Base-by-base conservation (phyloP, 2,797 vertebrate genomes). In the Sebastes iracundus region DNA sequence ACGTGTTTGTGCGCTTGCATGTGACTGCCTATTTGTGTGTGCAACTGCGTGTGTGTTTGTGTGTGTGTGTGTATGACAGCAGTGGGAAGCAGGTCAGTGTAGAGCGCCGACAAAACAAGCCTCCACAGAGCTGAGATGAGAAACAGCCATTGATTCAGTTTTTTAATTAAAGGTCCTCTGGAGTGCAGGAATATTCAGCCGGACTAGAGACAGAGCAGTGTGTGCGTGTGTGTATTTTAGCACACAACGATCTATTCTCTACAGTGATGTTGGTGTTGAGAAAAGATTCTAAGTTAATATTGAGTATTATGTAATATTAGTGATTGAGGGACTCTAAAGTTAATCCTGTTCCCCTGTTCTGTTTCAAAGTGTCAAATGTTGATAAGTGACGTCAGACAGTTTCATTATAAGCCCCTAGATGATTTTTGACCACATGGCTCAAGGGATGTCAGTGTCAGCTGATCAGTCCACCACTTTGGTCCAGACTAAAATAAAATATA, bases 161-260 rank as follows among this genome's bases (percentile, higher is more conserved):
- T 87, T 88, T 91, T 86, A 85, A 88, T 88, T 77, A 85, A 85
- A 81, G 62, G 38, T 76, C 64, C 68, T 80, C 73, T 60, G 23
- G 67, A 82, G 72, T 42, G 53, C 53, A 23, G 32, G 55, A 65
- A 52, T 64, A 71, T 68, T 72, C 60, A 72, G 30, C 7, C 6
- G 49, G 77, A 66, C 38, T 4, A 33, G 30, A 58, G 77, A 67
- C n/a, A 53, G 2, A 38, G 58, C 4, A 0, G 13, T 16, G 55
- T 72, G 70, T 72, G 74, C 38, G 33, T 68, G 65, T 27, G 25
- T 61, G 11, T 35, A 1, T 56, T 4, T 28, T 35, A 22, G 30
- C 65, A 62, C 65, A 62, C 23, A 58, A 6, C 1, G 5, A 30
- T 32, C 14, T 33, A 2, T 49, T 72, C 27, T 67, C n/a, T 35